phyloP scores from a whole-genome alignment of 2,113 vertebrate genomes.

The Hipposideros armiger region DNA sequence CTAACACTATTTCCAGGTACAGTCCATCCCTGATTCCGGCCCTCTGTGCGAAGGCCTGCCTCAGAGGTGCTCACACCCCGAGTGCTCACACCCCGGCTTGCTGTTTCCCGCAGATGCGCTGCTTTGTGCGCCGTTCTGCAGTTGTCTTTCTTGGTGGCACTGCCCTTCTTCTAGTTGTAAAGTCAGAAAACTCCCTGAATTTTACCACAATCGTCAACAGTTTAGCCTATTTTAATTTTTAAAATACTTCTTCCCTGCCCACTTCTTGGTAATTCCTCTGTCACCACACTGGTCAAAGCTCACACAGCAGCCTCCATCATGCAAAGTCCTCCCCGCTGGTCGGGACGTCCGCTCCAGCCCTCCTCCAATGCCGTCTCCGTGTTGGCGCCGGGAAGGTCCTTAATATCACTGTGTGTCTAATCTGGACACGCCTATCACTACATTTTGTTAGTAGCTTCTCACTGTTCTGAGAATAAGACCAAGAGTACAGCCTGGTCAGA shows the following conservation, averaged over 20 bases:
- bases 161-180: neutral
- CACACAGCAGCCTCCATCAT: neutral
- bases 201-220: neutral
- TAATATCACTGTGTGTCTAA: too few relatives aligned
- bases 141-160: neutral
- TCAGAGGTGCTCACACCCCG: neutral
- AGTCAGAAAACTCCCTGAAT: neutral
- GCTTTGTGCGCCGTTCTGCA: neutral
- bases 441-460: neutral
- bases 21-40: neutral
- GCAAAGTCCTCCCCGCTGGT: too few relatives aligned
- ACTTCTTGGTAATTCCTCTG: neutral
- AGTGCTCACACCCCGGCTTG: neutral
- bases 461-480: neutral
- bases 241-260: neutral
- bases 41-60: neutral
- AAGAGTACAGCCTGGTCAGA: neutral
- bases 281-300: neutral
- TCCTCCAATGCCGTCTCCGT: neutral
- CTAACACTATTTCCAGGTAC: neutral
- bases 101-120: accelerated
- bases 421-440: neutral
- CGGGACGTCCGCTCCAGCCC: accelerated
- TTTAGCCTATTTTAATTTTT: neutral
- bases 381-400: neutral